Conservation (phyloP, 2,888 invertebrate genomes). For the Adelphocoris suturalis region DNA sequence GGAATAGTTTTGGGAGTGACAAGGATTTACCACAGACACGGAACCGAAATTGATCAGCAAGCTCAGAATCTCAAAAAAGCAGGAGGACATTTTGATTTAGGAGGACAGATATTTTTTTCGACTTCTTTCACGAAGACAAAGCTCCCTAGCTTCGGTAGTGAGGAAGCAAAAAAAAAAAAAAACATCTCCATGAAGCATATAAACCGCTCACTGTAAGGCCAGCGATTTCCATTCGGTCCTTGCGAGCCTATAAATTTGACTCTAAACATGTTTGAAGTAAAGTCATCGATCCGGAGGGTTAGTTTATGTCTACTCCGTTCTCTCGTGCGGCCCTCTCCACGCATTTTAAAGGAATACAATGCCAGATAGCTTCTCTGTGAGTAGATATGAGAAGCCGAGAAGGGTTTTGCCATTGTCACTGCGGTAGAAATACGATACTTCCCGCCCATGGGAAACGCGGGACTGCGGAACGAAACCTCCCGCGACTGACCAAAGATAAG, state of each 20-base stretch:
- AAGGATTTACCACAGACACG: no score
- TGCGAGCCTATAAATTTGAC: constrained; percentile 4
- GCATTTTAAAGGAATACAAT: constrained; percentile 42
- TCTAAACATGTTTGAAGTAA: background rate
- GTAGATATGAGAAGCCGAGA: constrained; percentile 24
- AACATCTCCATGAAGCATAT: no score
- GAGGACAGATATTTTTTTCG: no score
- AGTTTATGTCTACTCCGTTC: background rate
- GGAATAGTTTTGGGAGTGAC: no score
- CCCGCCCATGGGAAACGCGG: background rate
- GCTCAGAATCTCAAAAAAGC: no score
- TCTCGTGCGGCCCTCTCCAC: constrained; percentile 4
- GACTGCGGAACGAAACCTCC: background rate
- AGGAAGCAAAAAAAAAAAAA: no score
- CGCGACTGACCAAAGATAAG: constrained; percentile 54
- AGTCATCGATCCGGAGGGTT: constrained; percentile 4
- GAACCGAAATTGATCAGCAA: no score
- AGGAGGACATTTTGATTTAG: no score
- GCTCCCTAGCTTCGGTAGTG: no score
- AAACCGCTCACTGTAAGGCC: background rate
- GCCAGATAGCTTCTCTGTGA: constrained; percentile 18
- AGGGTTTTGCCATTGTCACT: constrained; percentile 36
- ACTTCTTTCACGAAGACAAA: no score
- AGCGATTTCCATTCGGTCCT: background rate
- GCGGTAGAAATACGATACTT: constrained; percentile 35